Percentiles rank a stretch among this genome's conserved stretches.
phyloP scores from a whole-genome alignment of 2,113 vertebrate species.

The Tragelaphus buxtoni region DNA sequence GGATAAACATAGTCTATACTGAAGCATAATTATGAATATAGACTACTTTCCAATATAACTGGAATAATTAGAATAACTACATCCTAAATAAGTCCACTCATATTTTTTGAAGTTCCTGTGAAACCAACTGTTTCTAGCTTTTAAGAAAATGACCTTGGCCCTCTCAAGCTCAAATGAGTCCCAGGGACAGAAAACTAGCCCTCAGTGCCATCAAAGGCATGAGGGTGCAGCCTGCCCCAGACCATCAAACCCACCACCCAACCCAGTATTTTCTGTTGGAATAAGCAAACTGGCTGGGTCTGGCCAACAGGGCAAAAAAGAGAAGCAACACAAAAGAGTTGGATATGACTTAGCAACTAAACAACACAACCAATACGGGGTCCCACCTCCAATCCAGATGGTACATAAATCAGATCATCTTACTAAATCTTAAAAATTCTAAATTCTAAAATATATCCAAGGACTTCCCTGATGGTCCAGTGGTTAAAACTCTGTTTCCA shows the following conservation, averaged over 20 bases:
- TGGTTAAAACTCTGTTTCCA: neutral
- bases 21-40: neutral
- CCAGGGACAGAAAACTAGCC: neutral
- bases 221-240: neutral
- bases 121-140: neutral
- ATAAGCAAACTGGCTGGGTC: neutral
- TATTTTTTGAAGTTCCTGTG: neutral
- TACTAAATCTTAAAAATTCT: conserved; percentile 12
- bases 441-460: neutral
- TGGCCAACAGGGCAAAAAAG: neutral
- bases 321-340: neutral
- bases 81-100: neutral
- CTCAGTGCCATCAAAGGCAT: neutral
- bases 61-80: neutral
- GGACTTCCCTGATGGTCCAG: neutral
- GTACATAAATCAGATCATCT: neutral
- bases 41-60: neutral
- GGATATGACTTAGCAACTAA: neutral
- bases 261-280: neutral
- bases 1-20: neutral
- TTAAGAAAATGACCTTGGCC: neutral
- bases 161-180: neutral
- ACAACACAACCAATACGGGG: neutral
- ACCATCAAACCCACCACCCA: neutral
- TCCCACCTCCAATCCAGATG: neutral